A percentile compares a stretch with the other conserved stretches of the same genome.
phyloP scores from a whole-genome alignment of 2,113 vertebrate species.

The Melanostigma gelatinosum region DNA sequence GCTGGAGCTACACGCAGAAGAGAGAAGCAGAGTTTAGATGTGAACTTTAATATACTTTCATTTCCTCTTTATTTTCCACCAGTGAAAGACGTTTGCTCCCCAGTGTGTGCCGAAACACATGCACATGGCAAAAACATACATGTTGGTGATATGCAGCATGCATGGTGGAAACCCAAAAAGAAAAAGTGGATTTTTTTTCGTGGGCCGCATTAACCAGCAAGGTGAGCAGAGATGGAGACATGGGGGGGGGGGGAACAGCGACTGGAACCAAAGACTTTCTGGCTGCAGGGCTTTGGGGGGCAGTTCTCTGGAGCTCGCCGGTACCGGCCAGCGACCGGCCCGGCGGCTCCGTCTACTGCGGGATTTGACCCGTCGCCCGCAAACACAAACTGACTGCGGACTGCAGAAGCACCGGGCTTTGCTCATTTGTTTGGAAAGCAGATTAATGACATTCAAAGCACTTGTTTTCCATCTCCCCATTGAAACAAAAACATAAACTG shows the following conservation, averaged over 20 bases:
- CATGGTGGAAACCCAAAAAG: constrained; percentile 46
- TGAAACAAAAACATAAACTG: constrained; percentile 28
- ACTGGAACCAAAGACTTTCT: constrained; percentile 84
- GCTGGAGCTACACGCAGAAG: constrained; percentile 72
- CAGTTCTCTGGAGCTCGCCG: constrained; percentile 62
- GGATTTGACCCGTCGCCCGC: constrained; percentile 23
- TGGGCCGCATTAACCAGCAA: constrained; percentile 61
- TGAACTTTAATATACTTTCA: neutral
- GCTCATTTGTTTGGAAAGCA: constrained; percentile 78
- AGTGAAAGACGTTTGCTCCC: constrained; percentile 18
- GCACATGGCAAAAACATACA: constrained; percentile 30
- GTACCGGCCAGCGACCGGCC: constrained; percentile 31
- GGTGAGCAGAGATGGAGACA: constrained; percentile 65
- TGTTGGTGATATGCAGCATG: constrained; percentile 69
- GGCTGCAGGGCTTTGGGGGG: constrained; percentile 66
- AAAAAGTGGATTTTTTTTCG: constrained; percentile 32
- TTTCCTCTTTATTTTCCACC: neutral
- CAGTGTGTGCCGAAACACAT: constrained; percentile 18
- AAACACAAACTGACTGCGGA: constrained; percentile 27
- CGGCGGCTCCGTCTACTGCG: constrained; percentile 15
- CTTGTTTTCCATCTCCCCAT: constrained; percentile 67
- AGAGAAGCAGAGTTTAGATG: constrained; percentile 18
- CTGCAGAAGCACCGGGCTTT: constrained; percentile 43
- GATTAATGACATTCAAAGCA: constrained; percentile 75
- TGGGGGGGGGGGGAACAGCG: constrained; percentile 67